Base-by-base conservation (phyloP, 2,797 vertebrate genomes). In the Chaenodraco wilsoni region DNA sequence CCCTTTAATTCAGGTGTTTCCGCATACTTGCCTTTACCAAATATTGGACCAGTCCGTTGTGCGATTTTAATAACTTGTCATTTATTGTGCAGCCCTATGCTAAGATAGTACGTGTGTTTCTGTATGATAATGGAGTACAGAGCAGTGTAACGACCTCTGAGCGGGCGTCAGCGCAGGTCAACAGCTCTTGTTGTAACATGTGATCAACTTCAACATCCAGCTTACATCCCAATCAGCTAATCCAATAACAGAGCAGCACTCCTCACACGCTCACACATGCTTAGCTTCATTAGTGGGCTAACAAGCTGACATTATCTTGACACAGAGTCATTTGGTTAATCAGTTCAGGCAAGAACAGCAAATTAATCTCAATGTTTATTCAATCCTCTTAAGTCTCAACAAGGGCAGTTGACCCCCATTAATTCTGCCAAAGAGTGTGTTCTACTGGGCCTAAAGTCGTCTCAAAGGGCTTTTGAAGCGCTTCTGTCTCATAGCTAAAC, bases 351-450 rank as follows among this genome's bases (percentile, higher is more conserved):
- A 27, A 64, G 46, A 79, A 40, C 41, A 4, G 37, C 33, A 27
- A 69, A 83, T 69, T 5, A 65, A 80, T 71, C 67, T 74, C 15
- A 9, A 7, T 71, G 69, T 79, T 76, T 62, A 68, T 78, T 66
- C 59, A 74, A 69, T 72, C 65, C 58, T 65, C 52, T 79, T 55
- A 48, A 67, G 45, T 76, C 55, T 70, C 57, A 73, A 46, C 41
- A 64, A 78, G 64, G 79, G 73, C 61, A 54, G 49, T 80, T 70
- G 79, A 82, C 76, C 59, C 72, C 31, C 46, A 64, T 81, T 69
- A 56, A 70, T 68, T 65, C 45, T 19, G 49, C 46, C 58, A 27
- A 19, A 51, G 61, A 67, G 65, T 50, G 59, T 56, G 69, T 71
- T 52, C 16, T 12, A 10, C 60, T 37, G 60, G 33, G 43, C 52